Evolutionary conservation across 2,113 vertebrate genomes (phyloP).

Genomic region (Neolamprologus tretocephalus): DNA sequence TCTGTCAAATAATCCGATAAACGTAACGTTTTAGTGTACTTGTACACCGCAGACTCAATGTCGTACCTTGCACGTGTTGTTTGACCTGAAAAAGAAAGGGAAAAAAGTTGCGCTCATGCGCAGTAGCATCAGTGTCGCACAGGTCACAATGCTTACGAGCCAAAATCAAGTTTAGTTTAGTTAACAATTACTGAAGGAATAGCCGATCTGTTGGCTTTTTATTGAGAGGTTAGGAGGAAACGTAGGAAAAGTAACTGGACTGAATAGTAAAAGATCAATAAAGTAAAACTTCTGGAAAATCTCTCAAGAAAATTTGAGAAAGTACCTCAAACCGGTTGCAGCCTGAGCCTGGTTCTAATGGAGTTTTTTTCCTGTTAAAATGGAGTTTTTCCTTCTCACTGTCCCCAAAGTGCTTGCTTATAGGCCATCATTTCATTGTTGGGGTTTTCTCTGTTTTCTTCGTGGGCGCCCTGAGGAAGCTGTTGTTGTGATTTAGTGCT

Average conservation of each 20-base stretch:
- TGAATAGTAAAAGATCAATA: not conserved
- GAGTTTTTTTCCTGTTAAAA: not conserved
- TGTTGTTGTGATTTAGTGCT: not conserved
- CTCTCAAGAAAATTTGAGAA: not conserved
- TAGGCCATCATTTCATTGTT: not conserved
- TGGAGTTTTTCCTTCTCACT: not conserved
- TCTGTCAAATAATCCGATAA: not conserved
- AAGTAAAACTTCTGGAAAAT: not conserved
- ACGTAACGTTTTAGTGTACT: not conserved
- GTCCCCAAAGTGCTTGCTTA: not conserved
- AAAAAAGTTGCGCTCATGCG: not conserved
- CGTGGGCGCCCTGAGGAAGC: not conserved
- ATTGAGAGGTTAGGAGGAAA: not conserved
- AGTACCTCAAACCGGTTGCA: not conserved
- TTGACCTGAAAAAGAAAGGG: accelerated
- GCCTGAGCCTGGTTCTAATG: not conserved
- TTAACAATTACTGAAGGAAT: not conserved
- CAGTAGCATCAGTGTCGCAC: not conserved
- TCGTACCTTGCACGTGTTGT: conserved; percentile 16
- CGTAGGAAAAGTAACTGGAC: not conserved
- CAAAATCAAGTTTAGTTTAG: too few relatives aligned
- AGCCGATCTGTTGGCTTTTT: not conserved
- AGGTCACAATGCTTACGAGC: not conserved
- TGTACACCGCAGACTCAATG: not conserved
- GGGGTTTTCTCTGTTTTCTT: not conserved